A percentile compares a stretch with the other conserved stretches of the same genome.
Conservation (phyloP, 2,888 invertebrate genomes). For the Sussaba pulchella region DNA sequence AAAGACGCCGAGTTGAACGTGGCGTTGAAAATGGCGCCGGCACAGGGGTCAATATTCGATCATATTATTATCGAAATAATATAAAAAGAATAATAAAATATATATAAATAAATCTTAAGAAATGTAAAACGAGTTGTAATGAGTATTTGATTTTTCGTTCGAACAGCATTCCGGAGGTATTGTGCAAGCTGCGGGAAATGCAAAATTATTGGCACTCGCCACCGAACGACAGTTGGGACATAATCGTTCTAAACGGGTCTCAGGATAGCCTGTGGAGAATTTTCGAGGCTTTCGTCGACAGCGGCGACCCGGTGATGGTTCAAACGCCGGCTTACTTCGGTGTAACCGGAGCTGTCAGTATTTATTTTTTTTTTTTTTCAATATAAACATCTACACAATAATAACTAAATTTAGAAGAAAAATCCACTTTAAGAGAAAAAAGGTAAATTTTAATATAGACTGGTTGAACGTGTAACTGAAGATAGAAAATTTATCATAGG, state of each 20-base stretch:
- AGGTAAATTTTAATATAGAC: too few relatives aligned
- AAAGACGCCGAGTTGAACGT: conserved; percentile 86
- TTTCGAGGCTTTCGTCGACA: conserved; percentile 88
- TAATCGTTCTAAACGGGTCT: conserved; percentile 87
- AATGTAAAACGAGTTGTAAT: too few relatives aligned
- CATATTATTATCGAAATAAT: too few relatives aligned
- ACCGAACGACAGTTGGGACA: conserved; percentile 25
- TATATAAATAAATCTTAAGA: too few relatives aligned
- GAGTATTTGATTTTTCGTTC: too few relatives aligned
- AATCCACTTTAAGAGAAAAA: background rate
- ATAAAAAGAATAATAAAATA: background rate
- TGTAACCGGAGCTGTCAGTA: conserved; percentile 82
- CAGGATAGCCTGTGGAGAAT: conserved; percentile 90
- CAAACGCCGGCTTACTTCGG: conserved; percentile 89
- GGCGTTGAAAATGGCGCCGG: conserved; percentile 90
- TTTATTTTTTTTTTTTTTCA: background rate
- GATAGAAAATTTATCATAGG: too few relatives aligned
- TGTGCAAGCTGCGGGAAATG: conserved; percentile 20
- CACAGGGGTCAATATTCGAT: conserved; percentile 86
- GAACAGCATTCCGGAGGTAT: conserved; percentile 8
- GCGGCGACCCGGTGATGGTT: conserved; percentile 88
- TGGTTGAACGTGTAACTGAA: too few relatives aligned
- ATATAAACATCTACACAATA: background rate
- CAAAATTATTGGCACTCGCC: conserved; percentile 33
- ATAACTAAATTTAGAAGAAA: background rate